Conservation (phyloP, 2,888 invertebrate species). For the Lymantria dispar region DNA sequence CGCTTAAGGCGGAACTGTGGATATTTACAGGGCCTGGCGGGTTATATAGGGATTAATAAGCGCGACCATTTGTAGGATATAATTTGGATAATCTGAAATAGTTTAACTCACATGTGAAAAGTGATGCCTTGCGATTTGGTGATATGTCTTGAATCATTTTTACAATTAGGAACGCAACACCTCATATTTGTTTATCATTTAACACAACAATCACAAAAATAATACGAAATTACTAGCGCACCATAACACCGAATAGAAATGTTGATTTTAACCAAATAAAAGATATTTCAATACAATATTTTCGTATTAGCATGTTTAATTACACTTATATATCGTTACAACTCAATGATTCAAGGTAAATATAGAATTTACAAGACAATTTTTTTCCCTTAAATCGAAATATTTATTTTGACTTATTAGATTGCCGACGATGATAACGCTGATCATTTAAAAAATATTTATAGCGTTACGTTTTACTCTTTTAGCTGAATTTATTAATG, state of each 20-base stretch:
- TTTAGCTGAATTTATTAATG: neutral
- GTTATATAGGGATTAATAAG: too few relatives aligned
- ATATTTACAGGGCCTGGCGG: too few relatives aligned
- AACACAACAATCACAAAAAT: constrained; percentile 11
- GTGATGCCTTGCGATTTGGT: constrained; percentile 65
- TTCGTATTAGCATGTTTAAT: neutral
- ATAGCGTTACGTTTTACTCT: neutral
- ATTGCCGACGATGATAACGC: neutral
- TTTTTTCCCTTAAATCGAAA: neutral
- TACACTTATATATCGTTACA: neutral
- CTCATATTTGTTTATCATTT: constrained; percentile 47
- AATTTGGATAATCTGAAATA: neutral
- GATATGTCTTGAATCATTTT: constrained; percentile 58
- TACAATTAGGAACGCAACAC: constrained; percentile 62
- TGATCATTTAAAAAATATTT: neutral
- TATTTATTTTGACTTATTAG: neutral
- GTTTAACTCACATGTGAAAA: constrained; percentile 62
- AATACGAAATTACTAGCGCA: neutral
- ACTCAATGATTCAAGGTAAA: neutral
- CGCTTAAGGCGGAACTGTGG: neutral
- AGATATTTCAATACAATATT: constrained; percentile 2
- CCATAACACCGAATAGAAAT: neutral
- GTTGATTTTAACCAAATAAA: constrained; percentile 2
- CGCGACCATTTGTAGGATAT: too few relatives aligned
- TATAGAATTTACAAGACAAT: neutral